Percentiles rank a stretch among this genome's conserved stretches.
Evolutionary conservation across 2,888 invertebrate species (phyloP).

Genomic region (Hydrotaea cyrtoneurina): DNA sequence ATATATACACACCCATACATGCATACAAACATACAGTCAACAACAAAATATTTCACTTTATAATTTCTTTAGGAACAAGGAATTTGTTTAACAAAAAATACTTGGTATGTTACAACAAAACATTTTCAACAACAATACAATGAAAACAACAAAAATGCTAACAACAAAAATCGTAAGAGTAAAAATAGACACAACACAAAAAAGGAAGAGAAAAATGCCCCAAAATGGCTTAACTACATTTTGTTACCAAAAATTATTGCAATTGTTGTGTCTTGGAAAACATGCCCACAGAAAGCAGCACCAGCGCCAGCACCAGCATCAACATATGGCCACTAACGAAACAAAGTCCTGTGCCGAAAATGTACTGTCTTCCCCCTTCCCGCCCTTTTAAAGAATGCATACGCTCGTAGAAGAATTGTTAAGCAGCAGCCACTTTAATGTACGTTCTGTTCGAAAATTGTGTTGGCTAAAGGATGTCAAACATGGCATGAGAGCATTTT

Average conservation of each 20-base stretch:
- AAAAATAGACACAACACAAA: background rate
- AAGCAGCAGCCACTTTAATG: conserved; percentile 8
- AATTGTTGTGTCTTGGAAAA: conserved; percentile 64
- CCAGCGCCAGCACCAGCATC: too few species aligned
- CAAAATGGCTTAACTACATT: conserved; percentile 63
- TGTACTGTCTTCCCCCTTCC: conserved; percentile 16
- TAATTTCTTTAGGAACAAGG: conserved; percentile 44
- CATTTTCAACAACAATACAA: conserved; percentile 16
- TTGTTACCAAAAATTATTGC: conserved; percentile 65
- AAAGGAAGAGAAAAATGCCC: conserved; percentile 19
- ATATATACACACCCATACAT: background rate
- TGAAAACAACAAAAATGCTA: conserved; percentile 31
- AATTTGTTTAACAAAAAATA: conserved; percentile 53
- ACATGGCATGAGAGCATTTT: background rate
- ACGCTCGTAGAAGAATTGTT: conserved; percentile 2
- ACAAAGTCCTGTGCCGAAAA: conserved; percentile 47
- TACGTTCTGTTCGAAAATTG: background rate
- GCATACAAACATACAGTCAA: background rate
- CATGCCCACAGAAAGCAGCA: conserved; percentile 55
- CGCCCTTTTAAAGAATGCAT: conserved; percentile 33
- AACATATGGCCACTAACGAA: background rate
- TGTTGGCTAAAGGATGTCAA: background rate
- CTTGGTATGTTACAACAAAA: conserved; percentile 44
- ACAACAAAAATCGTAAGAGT: conserved; percentile 25
- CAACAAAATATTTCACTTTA: background rate